Percentiles rank a stretch among this genome's conserved stretches.
Evolutionary conservation across 2,888 invertebrate species (phyloP).

Genomic region (Bugulina stolonifera): DNA sequence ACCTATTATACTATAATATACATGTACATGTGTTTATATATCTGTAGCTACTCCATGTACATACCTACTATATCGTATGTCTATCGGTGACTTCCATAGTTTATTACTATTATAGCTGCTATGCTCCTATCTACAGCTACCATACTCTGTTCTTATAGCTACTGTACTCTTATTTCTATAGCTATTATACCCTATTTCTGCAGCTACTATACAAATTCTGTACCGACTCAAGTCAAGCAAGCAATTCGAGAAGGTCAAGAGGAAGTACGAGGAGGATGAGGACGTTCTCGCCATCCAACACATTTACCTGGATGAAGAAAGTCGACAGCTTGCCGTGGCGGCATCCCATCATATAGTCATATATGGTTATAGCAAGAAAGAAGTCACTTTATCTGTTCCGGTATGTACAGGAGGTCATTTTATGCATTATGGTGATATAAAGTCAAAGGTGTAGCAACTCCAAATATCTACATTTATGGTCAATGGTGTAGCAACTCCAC

Average conservation of each 20-base stretch:
- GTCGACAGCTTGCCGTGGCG: slow-evolving; percentile 78
- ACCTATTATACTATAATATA: neutral
- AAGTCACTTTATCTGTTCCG: slow-evolving; percentile 58
- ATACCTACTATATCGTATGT: too few relatives aligned
- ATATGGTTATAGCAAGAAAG: slow-evolving; percentile 89
- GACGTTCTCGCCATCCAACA: slow-evolving; percentile 85
- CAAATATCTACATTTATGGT: too few relatives aligned
- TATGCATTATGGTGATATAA: too few relatives aligned
- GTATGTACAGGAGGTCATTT: slow-evolving; percentile 3
- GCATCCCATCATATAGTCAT: slow-evolving; percentile 89
- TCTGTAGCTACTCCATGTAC: too few relatives aligned
- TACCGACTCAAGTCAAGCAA: slow-evolving; percentile 97
- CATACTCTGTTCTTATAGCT: neutral
- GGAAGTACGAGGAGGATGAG: slow-evolving; percentile 58
- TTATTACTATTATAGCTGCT: too few relatives aligned
- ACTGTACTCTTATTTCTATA: too few relatives aligned
- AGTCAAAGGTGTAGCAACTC: too few relatives aligned
- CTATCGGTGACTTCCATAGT: too few relatives aligned
- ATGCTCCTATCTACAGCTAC: too few relatives aligned
- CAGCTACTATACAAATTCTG: slow-evolving; percentile 84
- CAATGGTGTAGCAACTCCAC: too few relatives aligned
- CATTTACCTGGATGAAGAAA: slow-evolving; percentile 87
- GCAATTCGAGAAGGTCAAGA: slow-evolving; percentile 69
- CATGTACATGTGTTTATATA: too few relatives aligned
- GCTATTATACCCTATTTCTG: slow-evolving; percentile 32